Evolutionary conservation across 1,140 invertebrate genomes (phyloP), one percentile per base, ranked within the genome.

Genomic region (Plodia interpunctella): DNA sequence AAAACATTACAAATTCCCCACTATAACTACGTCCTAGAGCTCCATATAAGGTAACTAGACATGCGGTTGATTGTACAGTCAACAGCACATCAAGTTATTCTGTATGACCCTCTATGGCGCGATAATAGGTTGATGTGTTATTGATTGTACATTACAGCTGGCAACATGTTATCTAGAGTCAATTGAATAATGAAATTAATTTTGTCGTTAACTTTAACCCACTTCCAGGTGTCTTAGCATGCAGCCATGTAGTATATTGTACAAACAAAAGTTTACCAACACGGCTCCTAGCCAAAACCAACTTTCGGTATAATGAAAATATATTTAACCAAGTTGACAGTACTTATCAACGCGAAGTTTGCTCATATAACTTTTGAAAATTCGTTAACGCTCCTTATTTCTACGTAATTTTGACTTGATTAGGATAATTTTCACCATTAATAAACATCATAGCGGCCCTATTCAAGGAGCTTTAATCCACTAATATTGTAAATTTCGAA

Each of bases 281-380:
- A 44, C 38, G 38, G 38, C 13, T 44, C 38, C 13, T 68, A 68
- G 62, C 62, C 66, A 60, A 60, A 63, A 3, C 38, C 13, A 44
- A 44, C 38, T 44, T 44, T 44, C 10, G 38, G 38, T 44, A 15
- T 44, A 44, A 44, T 44, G 38, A 44, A 44, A 44, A 44, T 44
- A 44, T 44, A 44, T 44, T 15, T 44, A 44, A 44, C 38, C 38
- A 17, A 44, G 38, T 44, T 44, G 38, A 44, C 38, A 44, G 38
- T 44, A 10, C 38, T 44, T 44, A 44, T 44, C 38, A 44, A 44
- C 38, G 38, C 38, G 15, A 44, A 44, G 38, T 44, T 44, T 44
- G 15, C 5, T 44, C 38, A 44, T 44, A 44, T 44, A 44, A 44
- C 38, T 44, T 44, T 44, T 44, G 38, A 44, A 44, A 44, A 44